Conservation (phyloP, 2,797 vertebrate species). For the Sarcoramphus papa region DNA sequence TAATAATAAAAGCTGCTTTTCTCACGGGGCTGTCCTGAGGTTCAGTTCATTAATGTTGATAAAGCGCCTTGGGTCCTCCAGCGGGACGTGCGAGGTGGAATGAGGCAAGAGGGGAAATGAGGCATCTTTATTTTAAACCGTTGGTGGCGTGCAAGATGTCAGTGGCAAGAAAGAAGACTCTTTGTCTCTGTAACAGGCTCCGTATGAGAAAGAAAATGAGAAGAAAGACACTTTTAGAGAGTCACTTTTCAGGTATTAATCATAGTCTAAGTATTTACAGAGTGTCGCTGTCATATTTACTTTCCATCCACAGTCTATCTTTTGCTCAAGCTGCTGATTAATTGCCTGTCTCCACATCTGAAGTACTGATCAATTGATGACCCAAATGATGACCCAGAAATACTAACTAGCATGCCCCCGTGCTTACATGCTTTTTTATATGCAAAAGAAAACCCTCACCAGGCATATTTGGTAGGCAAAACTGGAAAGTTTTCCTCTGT, state of each 20-base stretch:
- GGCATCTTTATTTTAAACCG: background rate
- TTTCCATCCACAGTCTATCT: background rate
- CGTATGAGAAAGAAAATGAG: background rate
- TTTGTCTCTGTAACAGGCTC: background rate
- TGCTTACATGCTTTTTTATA: background rate
- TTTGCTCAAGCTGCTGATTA: background rate
- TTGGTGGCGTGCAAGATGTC: background rate
- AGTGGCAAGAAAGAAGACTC: background rate
- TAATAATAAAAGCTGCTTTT: background rate
- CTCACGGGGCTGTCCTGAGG: background rate
- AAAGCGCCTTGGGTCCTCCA: background rate
- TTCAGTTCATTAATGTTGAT: background rate
- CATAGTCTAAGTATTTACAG: background rate
- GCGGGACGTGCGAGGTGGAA: background rate
- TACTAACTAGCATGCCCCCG: background rate
- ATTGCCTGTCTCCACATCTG: slow-evolving; percentile 36
- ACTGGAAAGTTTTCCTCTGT: background rate
- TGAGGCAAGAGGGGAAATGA: background rate
- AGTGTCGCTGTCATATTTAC: background rate
- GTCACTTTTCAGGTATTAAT: background rate
- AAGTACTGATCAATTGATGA: slow-evolving; percentile 60
- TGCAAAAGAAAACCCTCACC: background rate
- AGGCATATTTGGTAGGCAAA: background rate
- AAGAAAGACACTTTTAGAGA: background rate
- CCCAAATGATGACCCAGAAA: slow-evolving; percentile 28